Conservation (phyloP, 2,888 invertebrate species). For the Seladonia tumulorum region DNA sequence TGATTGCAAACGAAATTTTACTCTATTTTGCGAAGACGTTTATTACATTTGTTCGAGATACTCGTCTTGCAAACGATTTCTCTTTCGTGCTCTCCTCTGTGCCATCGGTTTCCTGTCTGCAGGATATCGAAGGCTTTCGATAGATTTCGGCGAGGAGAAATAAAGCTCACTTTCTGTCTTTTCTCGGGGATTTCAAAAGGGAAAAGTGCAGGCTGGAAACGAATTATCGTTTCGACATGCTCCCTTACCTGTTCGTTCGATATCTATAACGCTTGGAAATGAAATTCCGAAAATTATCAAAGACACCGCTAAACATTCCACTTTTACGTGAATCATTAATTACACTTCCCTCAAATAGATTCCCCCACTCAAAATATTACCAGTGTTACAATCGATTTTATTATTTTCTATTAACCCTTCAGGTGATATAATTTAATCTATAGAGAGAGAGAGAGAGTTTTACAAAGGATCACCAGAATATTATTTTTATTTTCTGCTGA, state of each 20-base stretch:
- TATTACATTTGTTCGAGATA: constrained; percentile 44
- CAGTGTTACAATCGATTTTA: neutral
- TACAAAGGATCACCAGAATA: too few species aligned
- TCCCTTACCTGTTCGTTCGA: neutral
- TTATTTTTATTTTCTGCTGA: too few species aligned
- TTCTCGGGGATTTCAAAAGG: constrained; percentile 13
- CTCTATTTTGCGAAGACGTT: constrained; percentile 45
- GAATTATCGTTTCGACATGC: constrained; percentile 44
- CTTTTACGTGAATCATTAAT: too few species aligned
- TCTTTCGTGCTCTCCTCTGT: constrained; percentile 8
- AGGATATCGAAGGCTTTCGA: constrained; percentile 48
- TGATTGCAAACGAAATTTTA: constrained; percentile 48
- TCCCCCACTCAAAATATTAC: neutral
- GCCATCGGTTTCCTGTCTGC: constrained; percentile 16
- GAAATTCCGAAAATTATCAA: neutral
- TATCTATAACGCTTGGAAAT: neutral
- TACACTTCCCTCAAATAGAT: too few species aligned
- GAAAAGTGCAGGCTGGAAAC: constrained; percentile 25
- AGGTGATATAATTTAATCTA: too few species aligned
- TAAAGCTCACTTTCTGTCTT: constrained; percentile 39
- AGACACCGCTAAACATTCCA: too few species aligned
- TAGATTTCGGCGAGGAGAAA: constrained; percentile 33
- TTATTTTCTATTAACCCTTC: too few species aligned
- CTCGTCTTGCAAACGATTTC: constrained; percentile 35
- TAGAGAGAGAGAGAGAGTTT: too few species aligned